These are phyloP conservation scores for Pheucticus melanocephalus DNA, from an alignment of 2,113 vertebrate genomes.

Conservation along the genomic window DNA sequence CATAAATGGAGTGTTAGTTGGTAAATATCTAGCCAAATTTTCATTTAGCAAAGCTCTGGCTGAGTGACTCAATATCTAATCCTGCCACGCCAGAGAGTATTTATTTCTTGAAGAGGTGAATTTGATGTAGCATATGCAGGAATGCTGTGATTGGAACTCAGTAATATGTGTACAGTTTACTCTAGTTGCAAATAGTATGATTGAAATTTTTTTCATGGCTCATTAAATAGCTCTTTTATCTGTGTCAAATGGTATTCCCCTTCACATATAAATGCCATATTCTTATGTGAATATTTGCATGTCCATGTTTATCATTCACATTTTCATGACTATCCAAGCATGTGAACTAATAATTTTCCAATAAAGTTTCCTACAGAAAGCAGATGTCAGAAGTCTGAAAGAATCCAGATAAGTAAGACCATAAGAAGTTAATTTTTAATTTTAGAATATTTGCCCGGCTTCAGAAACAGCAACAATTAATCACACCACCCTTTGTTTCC, in stretches of 20 bases:
- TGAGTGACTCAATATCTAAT: neutral
- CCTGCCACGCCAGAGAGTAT: neutral
- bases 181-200: slow-evolving; percentile 12
- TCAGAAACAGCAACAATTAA: neutral
- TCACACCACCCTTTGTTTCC: neutral
- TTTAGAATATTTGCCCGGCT: neutral
- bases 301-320: slow-evolving; percentile 12
- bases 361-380: neutral
- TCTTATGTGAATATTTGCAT: slow-evolving; percentile 44
- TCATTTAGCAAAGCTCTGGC: neutral
- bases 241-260: neutral
- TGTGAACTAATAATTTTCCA: slow-evolving; percentile 4
- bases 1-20: neutral
- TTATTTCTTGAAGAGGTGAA: neutral
- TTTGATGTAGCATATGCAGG: neutral
- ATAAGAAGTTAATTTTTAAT: neutral
- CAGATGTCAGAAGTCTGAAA: neutral
- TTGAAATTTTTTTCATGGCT: slow-evolving; percentile 12
- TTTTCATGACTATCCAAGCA: slow-evolving; percentile 25
- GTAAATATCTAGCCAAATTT: neutral
- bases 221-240: slow-evolving; percentile 34
- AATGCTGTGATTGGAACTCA: neutral
- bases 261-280: neutral
- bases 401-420: neutral
- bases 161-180: neutral